Evolutionary conservation across 2,888 invertebrate genomes (phyloP).

Genomic region (Phorcus lineatus): DNA sequence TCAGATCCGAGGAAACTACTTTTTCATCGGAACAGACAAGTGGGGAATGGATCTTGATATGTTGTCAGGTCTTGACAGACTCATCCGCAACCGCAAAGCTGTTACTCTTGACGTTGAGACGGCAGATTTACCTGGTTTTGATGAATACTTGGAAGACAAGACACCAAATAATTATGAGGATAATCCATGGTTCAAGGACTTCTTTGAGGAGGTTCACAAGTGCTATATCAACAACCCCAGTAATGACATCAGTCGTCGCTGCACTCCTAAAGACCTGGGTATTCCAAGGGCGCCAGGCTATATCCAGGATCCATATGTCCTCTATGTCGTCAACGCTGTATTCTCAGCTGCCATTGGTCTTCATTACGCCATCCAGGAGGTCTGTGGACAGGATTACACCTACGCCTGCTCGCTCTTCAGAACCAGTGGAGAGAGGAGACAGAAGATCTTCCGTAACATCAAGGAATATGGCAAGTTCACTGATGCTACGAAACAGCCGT

Average conservation of each 20-base stretch:
- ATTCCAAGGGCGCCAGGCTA: conserved; percentile 60
- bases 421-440: conserved; percentile 61
- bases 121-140: conserved; percentile 68
- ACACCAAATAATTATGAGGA: conserved; percentile 60
- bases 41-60: conserved; percentile 63
- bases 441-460: conserved; percentile 55
- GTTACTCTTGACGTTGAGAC: conserved; percentile 70
- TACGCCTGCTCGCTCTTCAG: conserved; percentile 60
- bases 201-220: conserved; percentile 49
- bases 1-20: conserved; percentile 41
- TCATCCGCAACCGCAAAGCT: conserved; percentile 39
- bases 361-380: conserved; percentile 52
- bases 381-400: conserved; percentile 45
- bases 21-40: conserved; percentile 70
- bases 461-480: conserved; percentile 53
- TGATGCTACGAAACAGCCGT: conserved; percentile 67
- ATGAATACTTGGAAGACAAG: conserved; percentile 66
- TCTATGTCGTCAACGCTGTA: conserved; percentile 73
- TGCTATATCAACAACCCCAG: conserved; percentile 31
- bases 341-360: conserved; percentile 68
- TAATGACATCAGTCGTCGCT: conserved; percentile 32
- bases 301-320: conserved; percentile 68
- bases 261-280: conserved; percentile 43
- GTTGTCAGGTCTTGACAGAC: conserved; percentile 39
- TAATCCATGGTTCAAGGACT: conserved; percentile 77